Conservation (phyloP, 2,113 vertebrate genomes). For the Myocastor coypus region DNA sequence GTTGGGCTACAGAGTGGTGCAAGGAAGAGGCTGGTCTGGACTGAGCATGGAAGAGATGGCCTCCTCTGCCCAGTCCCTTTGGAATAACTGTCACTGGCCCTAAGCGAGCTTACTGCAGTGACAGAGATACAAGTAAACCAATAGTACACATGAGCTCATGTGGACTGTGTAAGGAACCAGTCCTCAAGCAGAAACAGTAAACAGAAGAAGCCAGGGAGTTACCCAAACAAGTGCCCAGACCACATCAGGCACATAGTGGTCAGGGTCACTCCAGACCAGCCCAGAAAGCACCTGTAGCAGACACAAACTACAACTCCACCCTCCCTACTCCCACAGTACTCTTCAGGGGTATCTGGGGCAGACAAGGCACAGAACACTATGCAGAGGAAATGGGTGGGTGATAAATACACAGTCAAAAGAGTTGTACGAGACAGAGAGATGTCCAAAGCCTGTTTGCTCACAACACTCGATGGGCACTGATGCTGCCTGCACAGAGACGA, state of each 20-base stretch:
- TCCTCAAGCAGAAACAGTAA: background rate
- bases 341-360: background rate
- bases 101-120: background rate
- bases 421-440: constrained; percentile 20
- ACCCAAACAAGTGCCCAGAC: background rate
- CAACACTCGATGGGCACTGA: constrained; percentile 96
- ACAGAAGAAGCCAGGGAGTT: background rate
- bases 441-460: constrained; percentile 85
- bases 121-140: constrained; percentile 15
- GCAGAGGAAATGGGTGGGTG: background rate
- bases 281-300: background rate
- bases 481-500: constrained; percentile 92
- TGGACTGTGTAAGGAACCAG: background rate
- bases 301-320: background rate
- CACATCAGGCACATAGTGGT: background rate
- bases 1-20: constrained; percentile 89
- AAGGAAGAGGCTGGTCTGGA: constrained; percentile 46
- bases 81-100: background rate
- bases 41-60: background rate
- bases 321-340: background rate
- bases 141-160: background rate
- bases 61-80: background rate
- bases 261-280: background rate
- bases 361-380: background rate
- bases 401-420: constrained; percentile 27